These are phyloP conservation scores for Todiramphus chloris DNA, from an alignment of 2,113 vertebrate genomes.

Conservation along the genomic window DNA sequence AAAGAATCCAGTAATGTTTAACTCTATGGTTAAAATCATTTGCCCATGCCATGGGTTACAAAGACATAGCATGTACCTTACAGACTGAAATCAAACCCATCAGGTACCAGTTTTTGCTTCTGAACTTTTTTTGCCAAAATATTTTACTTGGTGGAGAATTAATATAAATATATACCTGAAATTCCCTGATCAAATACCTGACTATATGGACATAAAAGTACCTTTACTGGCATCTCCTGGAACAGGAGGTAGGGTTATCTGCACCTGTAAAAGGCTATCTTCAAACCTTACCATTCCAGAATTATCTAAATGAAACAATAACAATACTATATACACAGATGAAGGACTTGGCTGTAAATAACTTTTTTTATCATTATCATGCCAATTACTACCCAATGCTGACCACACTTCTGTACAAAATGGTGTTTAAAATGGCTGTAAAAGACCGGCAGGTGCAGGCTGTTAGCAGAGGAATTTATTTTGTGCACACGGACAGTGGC, in stretches of 20 bases:
- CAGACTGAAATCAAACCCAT: background rate
- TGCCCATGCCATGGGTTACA: accelerated
- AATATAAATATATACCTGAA: background rate
- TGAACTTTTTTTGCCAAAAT: background rate
- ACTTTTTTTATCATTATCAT: background rate
- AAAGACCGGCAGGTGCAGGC: background rate
- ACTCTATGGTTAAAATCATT: background rate
- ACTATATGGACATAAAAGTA: background rate
- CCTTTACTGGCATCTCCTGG: background rate
- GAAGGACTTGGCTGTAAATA: background rate
- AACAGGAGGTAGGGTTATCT: background rate
- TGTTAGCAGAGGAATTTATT: background rate
- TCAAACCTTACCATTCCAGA: background rate
- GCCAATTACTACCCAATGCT: background rate
- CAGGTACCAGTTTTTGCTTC: background rate
- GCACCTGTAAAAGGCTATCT: background rate
- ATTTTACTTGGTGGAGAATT: background rate
- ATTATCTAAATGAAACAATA: background rate
- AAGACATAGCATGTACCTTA: background rate
- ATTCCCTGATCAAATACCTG: background rate
- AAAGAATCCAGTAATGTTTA: background rate
- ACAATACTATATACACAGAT: background rate
- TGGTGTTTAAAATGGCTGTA: background rate
- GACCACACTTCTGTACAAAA: background rate
- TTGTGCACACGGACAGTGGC: background rate